Percentiles rank a stretch among this genome's conserved stretches.
Conservation (phyloP, 2,797 vertebrate species). For the Hippopotamyrus pictus region DNA sequence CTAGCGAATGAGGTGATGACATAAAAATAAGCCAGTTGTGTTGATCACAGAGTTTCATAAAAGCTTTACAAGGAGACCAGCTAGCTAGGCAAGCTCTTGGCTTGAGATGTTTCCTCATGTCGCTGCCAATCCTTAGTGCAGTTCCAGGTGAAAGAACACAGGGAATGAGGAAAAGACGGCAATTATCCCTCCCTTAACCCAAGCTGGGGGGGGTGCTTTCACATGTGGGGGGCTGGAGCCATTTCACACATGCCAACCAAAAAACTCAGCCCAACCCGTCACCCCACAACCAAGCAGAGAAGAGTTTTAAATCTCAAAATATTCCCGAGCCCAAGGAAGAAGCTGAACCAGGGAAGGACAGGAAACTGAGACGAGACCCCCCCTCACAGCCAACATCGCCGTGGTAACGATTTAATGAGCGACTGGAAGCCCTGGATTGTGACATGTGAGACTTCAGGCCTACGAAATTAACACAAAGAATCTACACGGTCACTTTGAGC, state of each 20-base stretch:
- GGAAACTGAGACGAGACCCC: not conserved
- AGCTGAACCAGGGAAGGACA: not conserved
- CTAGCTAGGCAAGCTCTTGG: not conserved
- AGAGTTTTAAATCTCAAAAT: not conserved
- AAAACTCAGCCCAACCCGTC: not conserved
- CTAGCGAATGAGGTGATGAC: not conserved
- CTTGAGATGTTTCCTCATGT: not conserved
- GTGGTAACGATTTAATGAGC: not conserved
- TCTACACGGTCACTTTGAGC: not conserved
- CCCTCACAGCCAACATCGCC: not conserved
- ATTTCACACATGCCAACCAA: not conserved
- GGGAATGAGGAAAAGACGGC: not conserved
- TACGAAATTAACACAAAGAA: not conserved
- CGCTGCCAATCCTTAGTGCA: not conserved
- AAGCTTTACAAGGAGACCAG: not conserved
- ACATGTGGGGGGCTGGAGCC: not conserved
- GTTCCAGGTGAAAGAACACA: slow-evolving; percentile 4
- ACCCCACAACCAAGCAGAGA: not conserved
- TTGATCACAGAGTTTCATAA: not conserved
- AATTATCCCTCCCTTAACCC: not conserved
- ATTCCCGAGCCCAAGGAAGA: not conserved
- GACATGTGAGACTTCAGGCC: not conserved
- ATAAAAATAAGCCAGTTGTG: not conserved
- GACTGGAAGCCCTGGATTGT: not conserved
- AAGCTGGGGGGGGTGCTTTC: not conserved